Conservation (phyloP, 35 echinoderm and acorn worm species). For the Heliocidaris erythrogramma region DNA sequence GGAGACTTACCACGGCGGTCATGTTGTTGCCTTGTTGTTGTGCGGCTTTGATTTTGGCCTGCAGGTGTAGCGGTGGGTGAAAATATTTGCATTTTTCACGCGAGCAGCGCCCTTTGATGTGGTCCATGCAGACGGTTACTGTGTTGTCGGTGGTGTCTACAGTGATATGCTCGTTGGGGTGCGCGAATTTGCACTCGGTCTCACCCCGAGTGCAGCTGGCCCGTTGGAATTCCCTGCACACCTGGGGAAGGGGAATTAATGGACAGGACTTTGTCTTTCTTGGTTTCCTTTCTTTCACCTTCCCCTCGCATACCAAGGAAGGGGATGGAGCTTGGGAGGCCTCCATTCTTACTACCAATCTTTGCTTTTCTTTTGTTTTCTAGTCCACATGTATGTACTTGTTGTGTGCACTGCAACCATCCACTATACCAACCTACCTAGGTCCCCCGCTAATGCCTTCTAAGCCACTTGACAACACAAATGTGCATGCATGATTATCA, state of each 20-base stretch:
- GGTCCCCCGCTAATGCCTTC: neutral
- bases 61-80: conserved; percentile 97
- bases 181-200: conserved; percentile 99
- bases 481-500: conserved; percentile 2
- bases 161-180: conserved; percentile 90
- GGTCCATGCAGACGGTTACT: conserved; percentile 99
- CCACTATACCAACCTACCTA: conserved; percentile 9
- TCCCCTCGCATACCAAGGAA: neutral
- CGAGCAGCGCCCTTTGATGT: conserved; percentile 95
- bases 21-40: conserved; percentile 86
- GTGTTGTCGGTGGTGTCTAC: conserved; percentile 95
- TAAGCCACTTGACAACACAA: conserved; percentile 21
- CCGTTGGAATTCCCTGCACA: conserved; percentile 98
- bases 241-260: conserved; percentile 63
- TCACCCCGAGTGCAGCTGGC: conserved; percentile 97
- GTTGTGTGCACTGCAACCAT: conserved; percentile 38
- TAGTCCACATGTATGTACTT: conserved; percentile 44
- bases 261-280: conserved; percentile 30
- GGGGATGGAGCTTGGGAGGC: conserved; percentile 17
- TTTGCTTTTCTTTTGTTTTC: neutral
- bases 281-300: neutral
- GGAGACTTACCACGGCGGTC: conserved; percentile 69
- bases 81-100: conserved; percentile 99
- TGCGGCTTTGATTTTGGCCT: conserved; percentile 96
- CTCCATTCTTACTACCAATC: neutral